Conservation (phyloP, 2,797 vertebrate genomes). For the Hybognathus amarus region DNA sequence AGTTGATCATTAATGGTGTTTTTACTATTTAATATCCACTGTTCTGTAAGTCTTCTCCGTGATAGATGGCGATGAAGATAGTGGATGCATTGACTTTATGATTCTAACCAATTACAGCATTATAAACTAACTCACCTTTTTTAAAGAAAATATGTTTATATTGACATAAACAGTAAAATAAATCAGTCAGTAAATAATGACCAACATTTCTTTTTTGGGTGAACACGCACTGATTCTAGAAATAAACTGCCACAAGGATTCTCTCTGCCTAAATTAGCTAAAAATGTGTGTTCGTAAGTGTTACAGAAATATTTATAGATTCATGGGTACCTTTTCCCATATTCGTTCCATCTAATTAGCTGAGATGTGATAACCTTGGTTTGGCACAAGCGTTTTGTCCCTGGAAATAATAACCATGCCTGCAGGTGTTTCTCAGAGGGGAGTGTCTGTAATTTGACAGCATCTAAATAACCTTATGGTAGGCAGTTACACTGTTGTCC, state of each 20-base stretch:
- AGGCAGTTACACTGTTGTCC: slow-evolving; percentile 60
- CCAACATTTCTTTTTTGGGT: neutral
- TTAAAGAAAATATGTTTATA: neutral
- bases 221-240: slow-evolving; percentile 3
- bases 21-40: neutral
- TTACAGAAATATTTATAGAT: slow-evolving; percentile 1
- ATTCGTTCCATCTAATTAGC: slow-evolving; percentile 59
- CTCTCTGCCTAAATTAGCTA: slow-evolving; percentile 30
- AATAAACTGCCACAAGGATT: slow-evolving; percentile 13
- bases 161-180: neutral
- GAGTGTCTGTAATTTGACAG: slow-evolving; percentile 47
- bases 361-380: slow-evolving; percentile 60
- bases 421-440: slow-evolving; percentile 68
- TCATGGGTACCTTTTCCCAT: slow-evolving; percentile 19
- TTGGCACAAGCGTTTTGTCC: slow-evolving; percentile 60
- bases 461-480: slow-evolving; percentile 34
- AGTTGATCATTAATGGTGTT: slow-evolving; percentile 29
- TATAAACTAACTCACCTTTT: neutral
- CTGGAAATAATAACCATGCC: slow-evolving; percentile 64
- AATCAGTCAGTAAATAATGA: neutral
- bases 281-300: neutral
- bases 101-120: neutral
- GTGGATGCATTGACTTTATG: too few species aligned
- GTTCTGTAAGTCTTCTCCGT: neutral
- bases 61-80: too few species aligned